A percentile compares a stretch with the other conserved stretches of the same genome.
Evolutionary conservation across 2,113 vertebrate species (phyloP).

Genomic region (Sardina pilchardus): DNA sequence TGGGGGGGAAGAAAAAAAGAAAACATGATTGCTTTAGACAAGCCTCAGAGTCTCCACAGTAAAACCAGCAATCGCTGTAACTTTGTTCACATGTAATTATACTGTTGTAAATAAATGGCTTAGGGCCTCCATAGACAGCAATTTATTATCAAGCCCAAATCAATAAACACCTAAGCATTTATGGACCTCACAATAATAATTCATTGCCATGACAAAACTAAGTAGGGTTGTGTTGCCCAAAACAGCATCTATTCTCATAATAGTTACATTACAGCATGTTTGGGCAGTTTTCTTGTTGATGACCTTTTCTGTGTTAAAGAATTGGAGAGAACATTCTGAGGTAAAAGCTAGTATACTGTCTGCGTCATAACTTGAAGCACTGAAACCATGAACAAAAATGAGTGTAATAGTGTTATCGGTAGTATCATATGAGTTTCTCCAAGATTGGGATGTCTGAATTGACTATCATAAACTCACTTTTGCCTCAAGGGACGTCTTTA

Average conservation of each 20-base stretch:
- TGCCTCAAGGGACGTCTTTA: not conserved
- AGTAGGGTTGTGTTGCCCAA: not conserved
- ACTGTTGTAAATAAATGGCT: slow-evolving; percentile 13
- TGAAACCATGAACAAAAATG: not conserved
- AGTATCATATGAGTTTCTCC: too few relatives aligned
- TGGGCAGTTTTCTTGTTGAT: too few relatives aligned
- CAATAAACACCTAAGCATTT: slow-evolving; percentile 15
- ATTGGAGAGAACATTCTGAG: not conserved
- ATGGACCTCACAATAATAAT: not conserved
- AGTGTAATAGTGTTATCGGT: not conserved
- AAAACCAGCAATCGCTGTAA: not conserved
- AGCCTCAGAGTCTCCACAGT: slow-evolving; percentile 12
- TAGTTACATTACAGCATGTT: not conserved
- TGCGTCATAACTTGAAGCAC: not conserved
- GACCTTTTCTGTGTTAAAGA: not conserved
- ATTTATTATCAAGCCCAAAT: slow-evolving; percentile 1
- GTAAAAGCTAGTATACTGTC: not conserved
- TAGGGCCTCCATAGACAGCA: not conserved
- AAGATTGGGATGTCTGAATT: not conserved
- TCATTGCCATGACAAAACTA: not conserved
- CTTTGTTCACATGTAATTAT: slow-evolving; percentile 36
- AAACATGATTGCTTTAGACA: slow-evolving; percentile 39
- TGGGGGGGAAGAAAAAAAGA: slow-evolving; percentile 21
- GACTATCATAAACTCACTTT: not conserved
- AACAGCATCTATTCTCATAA: not conserved